Evolutionary conservation across 1,140 invertebrate genomes (phyloP).

Genomic region (Leptonema lineaticorne): DNA sequence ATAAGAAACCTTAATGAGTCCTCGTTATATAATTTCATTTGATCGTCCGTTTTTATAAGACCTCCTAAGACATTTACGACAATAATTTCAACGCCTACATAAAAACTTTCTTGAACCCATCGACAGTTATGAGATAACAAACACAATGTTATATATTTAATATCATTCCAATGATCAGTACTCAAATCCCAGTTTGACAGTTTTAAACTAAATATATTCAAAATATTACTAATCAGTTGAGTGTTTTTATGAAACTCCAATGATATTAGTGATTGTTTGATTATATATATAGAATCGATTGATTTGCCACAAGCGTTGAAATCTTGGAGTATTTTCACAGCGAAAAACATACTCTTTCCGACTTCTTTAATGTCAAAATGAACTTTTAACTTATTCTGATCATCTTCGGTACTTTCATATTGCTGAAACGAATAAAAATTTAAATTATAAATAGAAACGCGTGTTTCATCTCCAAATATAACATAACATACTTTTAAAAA

Average conservation of each 20-base stretch:
- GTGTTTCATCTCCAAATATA: neutral
- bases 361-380: conserved; percentile 53
- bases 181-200: conserved; percentile 46
- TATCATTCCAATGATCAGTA: conserved; percentile 47
- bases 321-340: conserved; percentile 52
- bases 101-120: conserved; percentile 48
- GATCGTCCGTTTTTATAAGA: conserved; percentile 43
- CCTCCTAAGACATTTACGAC: conserved; percentile 48
- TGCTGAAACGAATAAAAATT: conserved; percentile 24
- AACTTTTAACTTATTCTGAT: conserved; percentile 43
- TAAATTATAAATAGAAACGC: conserved; percentile 1
- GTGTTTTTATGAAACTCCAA: conserved; percentile 56
- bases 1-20: conserved; percentile 56
- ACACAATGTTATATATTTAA: conserved; percentile 49
- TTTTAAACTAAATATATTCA: conserved; percentile 50
- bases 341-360: conserved; percentile 53
- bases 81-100: conserved; percentile 45
- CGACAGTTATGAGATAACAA: conserved; percentile 53
- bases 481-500: conserved; percentile 44
- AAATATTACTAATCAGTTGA: conserved; percentile 48
- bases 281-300: conserved; percentile 46
- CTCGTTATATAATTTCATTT: conserved; percentile 42
- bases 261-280: conserved; percentile 51
- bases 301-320: conserved; percentile 43
- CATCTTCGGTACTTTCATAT: conserved; percentile 40